Base-by-base conservation (phyloP, 2,888 invertebrate genomes). In the Lepas anatifera region DNA sequence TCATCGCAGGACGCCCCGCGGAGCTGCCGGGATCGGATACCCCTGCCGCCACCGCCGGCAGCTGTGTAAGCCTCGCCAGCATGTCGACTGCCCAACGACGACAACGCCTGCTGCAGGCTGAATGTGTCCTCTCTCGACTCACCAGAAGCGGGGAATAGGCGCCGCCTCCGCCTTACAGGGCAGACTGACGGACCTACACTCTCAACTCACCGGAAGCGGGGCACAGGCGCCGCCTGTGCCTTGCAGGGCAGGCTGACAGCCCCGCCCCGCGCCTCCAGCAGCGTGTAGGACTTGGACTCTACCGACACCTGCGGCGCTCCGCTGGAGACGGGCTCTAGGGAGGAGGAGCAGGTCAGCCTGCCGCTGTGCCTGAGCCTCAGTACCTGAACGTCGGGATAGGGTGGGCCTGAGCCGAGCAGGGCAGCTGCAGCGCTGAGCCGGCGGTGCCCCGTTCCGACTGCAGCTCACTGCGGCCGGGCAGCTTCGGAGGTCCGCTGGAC, bases 361-460 rank as follows among this genome's bases (percentile, higher is more conserved):
- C n/a, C n/a, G n/a, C n/a, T 8, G 27, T 35, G 25, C 18, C 41
- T 78, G 78, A 74, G 71, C 72, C 78, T 77, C 76, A 84, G 83
- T 85, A 88, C 88, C 87, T 87, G 85, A 87, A 88, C 78, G 83
- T 81, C 74, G 87, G 87, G 78, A 86, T 82, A 73, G 88, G 88
- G 79, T 84, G 88, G 76, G 86, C 87, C 83, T 89, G 88, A 74
- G 88, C 89, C 70, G 87, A 86, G 79, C 89, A 89, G 76, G 86
- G 83, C 77, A 89, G 80, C 50, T 41, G 46, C 25, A 72, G 70
- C 27, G 68, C 64, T 25, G 70, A 70, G 4, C 71, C 29, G 29
- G 22, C 25, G 25, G 68, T 70, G 7, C 16, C 52, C n/a, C 66
- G 35, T 25, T 46, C 46, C 25, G 43, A 66, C 70, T 73, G 70